Base-by-base conservation (phyloP, 2,888 invertebrate species). In the Apantesis nais region DNA sequence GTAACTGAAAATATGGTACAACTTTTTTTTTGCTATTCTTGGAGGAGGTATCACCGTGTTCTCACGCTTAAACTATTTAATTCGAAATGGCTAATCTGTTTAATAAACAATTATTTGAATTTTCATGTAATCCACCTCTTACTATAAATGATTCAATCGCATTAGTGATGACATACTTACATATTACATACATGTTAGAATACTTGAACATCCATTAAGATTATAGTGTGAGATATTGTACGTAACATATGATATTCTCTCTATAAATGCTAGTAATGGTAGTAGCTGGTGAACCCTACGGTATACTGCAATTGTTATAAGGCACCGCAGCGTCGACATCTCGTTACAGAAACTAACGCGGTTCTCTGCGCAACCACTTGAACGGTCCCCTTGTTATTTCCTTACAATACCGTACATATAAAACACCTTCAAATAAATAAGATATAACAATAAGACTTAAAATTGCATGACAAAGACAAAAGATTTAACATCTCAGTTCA, bases 401-500 rank as follows among this genome's bases (percentile, higher is more conserved):
- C 67, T 66, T 37, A 64, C 69, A 60, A 68, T 68, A 39, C 62
- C 11, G 4, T 58, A n/a, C 58, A 65, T 65, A 60, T 37, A 63
- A 37, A 62, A 31, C 66, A 68, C 19, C 48, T 67, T 39, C 19
- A 31, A 39, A 48, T 12, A 61, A 25, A n/a, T 66, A 39, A 2
- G n/a, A n/a, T 14, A 37, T 39, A 79, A 73, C 68, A 66, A 67
- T 61, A 71, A 68, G 31, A 41, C 67, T 66, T 69, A 68, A 72
- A 74, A 74, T 71, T 67, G 70, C 71, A 81, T 72, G 66, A 80
- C 70, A 71, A 62, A 82, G 74, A 78, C 75, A 80, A 74, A 74
- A 76, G 78, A 71, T 75, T 79, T 61, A 79, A 79, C 73, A 78
- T 70, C 68, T 70, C 37, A 62, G 44, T 67, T 61, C 44, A 67